These are phyloP conservation scores for Crossocerus cetratus DNA, from an alignment of 2,888 invertebrate genomes.

Conservation along the genomic window DNA sequence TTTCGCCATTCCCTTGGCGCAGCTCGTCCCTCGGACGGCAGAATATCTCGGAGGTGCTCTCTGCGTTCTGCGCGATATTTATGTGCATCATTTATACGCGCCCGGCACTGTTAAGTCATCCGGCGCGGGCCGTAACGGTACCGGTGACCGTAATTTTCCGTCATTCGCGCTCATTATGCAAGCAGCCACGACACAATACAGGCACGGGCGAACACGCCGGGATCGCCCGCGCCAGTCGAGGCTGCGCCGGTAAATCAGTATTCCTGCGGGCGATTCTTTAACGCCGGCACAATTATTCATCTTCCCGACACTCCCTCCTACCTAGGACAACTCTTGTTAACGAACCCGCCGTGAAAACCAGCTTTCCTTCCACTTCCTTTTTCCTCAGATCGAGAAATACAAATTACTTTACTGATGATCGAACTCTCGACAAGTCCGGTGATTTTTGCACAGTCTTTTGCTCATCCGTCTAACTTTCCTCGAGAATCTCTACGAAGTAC, in stretches of 20 bases:
- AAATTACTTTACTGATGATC: no score
- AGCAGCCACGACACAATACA: slow-evolving; percentile 28
- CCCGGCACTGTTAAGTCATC: slow-evolving; percentile 13
- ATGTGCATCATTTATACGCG: slow-evolving; percentile 19
- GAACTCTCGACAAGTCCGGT: no score
- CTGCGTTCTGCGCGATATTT: slow-evolving; percentile 13
- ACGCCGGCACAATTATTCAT: slow-evolving; percentile 15
- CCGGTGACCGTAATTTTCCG: slow-evolving; percentile 30
- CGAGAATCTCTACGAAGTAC: no score
- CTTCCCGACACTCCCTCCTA: background rate
- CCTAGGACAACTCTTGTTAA: background rate
- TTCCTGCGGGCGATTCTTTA: slow-evolving; percentile 14
- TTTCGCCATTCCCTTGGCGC: no score
- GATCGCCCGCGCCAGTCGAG: background rate
- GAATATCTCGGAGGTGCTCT: no score
- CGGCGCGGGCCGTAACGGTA: slow-evolving; percentile 5
- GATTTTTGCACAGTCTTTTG: no score
- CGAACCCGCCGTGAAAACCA: background rate
- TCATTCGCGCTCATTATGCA: slow-evolving; percentile 26
- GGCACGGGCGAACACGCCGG: slow-evolving; percentile 14
- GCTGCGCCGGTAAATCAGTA: slow-evolving; percentile 7
- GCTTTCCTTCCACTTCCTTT: no score
- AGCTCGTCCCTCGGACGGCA: no score
- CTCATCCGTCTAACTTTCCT: no score
- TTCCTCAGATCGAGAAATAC: no score